Conservation (phyloP, 2,797 vertebrate species). For the Hippopotamyrus pictus region DNA sequence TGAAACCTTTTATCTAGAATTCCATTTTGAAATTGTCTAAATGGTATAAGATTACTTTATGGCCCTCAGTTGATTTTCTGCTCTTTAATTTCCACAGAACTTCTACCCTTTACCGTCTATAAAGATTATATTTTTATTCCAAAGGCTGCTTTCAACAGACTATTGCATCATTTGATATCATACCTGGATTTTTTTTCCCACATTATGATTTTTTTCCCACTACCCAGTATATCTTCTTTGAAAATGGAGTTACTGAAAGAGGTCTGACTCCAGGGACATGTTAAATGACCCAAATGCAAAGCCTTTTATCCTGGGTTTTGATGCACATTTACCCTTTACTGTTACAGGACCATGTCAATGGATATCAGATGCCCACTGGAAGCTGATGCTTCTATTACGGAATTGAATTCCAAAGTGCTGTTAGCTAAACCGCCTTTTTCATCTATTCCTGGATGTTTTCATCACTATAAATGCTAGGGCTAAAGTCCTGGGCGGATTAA, state of each 20-base stretch:
- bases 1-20: not conserved
- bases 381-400: not conserved
- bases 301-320: not conserved
- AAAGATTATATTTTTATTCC: not conserved
- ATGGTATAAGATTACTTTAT: not conserved
- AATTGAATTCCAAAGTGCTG: not conserved
- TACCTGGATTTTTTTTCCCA: not conserved
- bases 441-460: not conserved
- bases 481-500: not conserved
- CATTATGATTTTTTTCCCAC: not conserved
- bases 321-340: not conserved
- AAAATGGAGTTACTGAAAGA: not conserved
- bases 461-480: not conserved
- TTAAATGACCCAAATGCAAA: not conserved
- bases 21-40: not conserved
- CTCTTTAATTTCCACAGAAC: not conserved
- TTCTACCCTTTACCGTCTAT: not conserved
- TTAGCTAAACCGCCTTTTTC: not conserved
- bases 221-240: not conserved
- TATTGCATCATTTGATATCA: not conserved
- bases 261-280: not conserved
- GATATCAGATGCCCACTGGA: not conserved
- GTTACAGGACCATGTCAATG: not conserved
- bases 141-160: not conserved
- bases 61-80: not conserved